Base-by-base conservation (phyloP, 2,797 vertebrate species). In the Podarcis lilfordi region DNA sequence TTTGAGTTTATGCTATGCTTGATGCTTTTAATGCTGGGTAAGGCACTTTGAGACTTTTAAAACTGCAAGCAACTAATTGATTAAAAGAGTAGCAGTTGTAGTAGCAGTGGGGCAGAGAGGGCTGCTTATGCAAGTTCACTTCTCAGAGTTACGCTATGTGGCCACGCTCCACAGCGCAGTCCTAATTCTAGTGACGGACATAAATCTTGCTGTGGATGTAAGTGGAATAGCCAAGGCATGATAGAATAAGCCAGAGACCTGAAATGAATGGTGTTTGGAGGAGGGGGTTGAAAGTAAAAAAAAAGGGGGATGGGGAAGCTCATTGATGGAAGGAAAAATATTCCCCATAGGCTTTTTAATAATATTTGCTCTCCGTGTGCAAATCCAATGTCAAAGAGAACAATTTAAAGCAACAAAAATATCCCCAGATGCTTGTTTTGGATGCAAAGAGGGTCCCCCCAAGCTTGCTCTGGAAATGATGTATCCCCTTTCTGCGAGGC, bases 361-460 rank as follows among this genome's bases (percentile, higher is more conserved):
- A 81, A 32, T 4, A 4, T 87, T 94, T 91, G 68, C 79, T 88
- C 35, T 40, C 88, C 72, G 10, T 15, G 61, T 27, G 37, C 76
- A 80, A 89, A 74, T 66, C 40, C 35, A 61, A 82, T 84, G 75
- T 11, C 8, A 68, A 61, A 86, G 79, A 75, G 75, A 77, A 40
- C 64, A 19, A 50, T 40, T 78, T 64, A 85, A 87, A 94, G 90
- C 84, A 91, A 86, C 71, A 86, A 45, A 92, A 90, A 84, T 45
- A 77, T 68, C 86, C 89, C 87, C 40, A 82, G 4, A 2, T 4
- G 35, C 55, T 91, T 81, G 40, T 79, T 71, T 78, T 87, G 76
- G 59, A 19, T n/a, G 90, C 85, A 50, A 21, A 74, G 68, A 87
- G 78, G 5, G 86, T 61, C 37, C 89, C 45, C 85, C 50, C 72